Conservation (phyloP, 1,140 invertebrate genomes). For the Hyposmocoma kahamanoa region DNA sequence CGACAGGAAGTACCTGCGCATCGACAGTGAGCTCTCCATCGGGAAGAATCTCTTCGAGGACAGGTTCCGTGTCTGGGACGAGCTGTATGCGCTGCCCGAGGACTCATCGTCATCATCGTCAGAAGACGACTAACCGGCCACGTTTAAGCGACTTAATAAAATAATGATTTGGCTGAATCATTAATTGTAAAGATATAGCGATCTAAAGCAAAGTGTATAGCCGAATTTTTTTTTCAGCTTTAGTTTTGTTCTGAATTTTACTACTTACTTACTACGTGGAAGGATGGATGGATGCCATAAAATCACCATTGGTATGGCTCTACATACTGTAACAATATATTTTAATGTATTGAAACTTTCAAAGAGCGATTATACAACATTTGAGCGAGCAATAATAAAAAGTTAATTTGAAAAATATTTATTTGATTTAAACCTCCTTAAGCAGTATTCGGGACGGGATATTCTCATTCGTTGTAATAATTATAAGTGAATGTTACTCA, state of each 20-base stretch:
- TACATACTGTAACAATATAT: too few relatives aligned
- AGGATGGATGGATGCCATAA: too few relatives aligned
- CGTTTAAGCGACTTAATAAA: not conserved
- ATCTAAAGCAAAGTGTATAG: not conserved
- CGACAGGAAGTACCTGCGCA: slow-evolving; percentile 28
- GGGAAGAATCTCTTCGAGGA: slow-evolving; percentile 34
- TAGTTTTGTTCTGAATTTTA: not conserved
- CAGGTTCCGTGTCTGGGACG: slow-evolving; percentile 36
- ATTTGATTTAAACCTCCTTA: too few relatives aligned
- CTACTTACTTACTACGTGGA: not conserved
- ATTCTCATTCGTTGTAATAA: too few relatives aligned
- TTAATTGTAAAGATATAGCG: not conserved
- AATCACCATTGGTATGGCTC: too few relatives aligned
- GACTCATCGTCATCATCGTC: not conserved
- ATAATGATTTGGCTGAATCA: not conserved
- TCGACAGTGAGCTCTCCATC: slow-evolving; percentile 22
- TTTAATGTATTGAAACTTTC: too few relatives aligned
- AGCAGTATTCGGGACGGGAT: too few relatives aligned
- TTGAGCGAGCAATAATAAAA: too few relatives aligned
- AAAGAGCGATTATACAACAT: too few relatives aligned
- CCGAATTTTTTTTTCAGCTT: not conserved
- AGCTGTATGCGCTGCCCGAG: slow-evolving; percentile 11
- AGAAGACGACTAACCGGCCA: not conserved
- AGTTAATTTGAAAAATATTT: too few relatives aligned
- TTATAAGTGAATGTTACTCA: too few relatives aligned